Evolutionary conservation across 2,888 invertebrate genomes (phyloP), one percentile per base, ranked within the genome.

Genomic region (Cephus pygmeus): DNA sequence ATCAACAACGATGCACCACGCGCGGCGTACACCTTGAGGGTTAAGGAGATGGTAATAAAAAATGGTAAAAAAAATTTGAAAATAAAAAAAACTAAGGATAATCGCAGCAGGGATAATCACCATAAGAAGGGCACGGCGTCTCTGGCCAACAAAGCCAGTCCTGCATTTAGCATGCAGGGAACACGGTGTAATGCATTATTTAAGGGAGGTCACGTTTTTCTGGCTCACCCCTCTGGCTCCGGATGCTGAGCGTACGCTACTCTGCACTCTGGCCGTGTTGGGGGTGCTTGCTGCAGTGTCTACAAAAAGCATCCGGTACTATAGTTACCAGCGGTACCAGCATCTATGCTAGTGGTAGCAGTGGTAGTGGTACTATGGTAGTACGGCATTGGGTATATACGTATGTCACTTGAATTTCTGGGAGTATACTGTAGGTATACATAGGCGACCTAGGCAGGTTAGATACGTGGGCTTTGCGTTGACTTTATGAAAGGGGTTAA

Each of bases 161-260:
- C 4, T 56, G 56, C 56, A 23, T 56, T 56, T 56, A 56, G 56
- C 56, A 56, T 81, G 81, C 77, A 76, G 77, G 75, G 75, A 77
- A 77, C 78, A 81, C 79, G 77, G 76, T 76, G 79, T 79, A 83
- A 85, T 83, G 83, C 83, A 83, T 85, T 83, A 80, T 83, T 85
- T 83, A 82, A 82, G 79, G 79, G 79, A 77, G 83, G 82, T 83
- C 85, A 85, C 83, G 83, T 84, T 80, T 78, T 79, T 80, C 77
- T 75, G 78, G 75, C 75, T 81, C 78, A 75, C 69, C 75, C 79
- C 56, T 56, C 23, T 56, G 56, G 23, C 56, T 56, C 56, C 56
- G 56, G 56, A 56, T 56, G 40, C 40, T 56, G 23, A 56, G 23
- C 40, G 23, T 56, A 56, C 56, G 56, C 56, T 56, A 56, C 56